phyloP scores from a whole-genome alignment of 2,113 vertebrate species.

The Hypomesus transpacificus region DNA sequence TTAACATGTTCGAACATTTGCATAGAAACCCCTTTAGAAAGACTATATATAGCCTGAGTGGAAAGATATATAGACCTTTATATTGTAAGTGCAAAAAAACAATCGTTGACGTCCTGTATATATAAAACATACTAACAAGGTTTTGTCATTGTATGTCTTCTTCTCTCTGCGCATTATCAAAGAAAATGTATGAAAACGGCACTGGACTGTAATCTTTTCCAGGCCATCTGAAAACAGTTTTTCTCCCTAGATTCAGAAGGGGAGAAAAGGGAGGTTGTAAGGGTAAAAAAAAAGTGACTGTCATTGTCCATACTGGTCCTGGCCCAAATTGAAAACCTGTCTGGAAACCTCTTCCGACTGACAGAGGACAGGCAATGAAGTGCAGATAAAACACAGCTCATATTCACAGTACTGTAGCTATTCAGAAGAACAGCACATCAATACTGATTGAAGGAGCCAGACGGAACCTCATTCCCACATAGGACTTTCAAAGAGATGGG shows the following conservation, averaged over 20 bases:
- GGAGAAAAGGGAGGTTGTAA: conserved; percentile 44
- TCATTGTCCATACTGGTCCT: conserved; percentile 44
- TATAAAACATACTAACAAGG: conserved; percentile 33
- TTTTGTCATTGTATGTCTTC: conserved; percentile 37
- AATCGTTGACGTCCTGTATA: too few species aligned
- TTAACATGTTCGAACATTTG: conserved; percentile 31
- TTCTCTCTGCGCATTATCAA: conserved; percentile 45
- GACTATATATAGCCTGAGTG: conserved; percentile 26
- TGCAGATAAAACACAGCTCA: conserved; percentile 64
- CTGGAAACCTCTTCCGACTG: conserved; percentile 51
- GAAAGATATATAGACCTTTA: conserved; percentile 2
- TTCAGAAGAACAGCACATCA: conserved; percentile 58
- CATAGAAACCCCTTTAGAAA: conserved; percentile 43
- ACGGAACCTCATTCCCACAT: conserved; percentile 20
- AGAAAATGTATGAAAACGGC: conserved; percentile 31
- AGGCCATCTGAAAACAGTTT: conserved; percentile 61
- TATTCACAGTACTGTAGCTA: conserved; percentile 57
- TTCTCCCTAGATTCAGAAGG: conserved; percentile 42
- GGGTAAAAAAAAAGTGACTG: conserved; percentile 43
- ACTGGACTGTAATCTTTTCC: conserved; percentile 56
- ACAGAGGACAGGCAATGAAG: conserved; percentile 65
- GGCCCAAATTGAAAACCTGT: conserved; percentile 53
- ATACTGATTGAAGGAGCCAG: conserved; percentile 66
- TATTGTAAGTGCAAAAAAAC: too few species aligned
- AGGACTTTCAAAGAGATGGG: conserved; percentile 22